Base-by-base conservation (phyloP, 2,888 invertebrate species). In the Agrotis segetum region DNA sequence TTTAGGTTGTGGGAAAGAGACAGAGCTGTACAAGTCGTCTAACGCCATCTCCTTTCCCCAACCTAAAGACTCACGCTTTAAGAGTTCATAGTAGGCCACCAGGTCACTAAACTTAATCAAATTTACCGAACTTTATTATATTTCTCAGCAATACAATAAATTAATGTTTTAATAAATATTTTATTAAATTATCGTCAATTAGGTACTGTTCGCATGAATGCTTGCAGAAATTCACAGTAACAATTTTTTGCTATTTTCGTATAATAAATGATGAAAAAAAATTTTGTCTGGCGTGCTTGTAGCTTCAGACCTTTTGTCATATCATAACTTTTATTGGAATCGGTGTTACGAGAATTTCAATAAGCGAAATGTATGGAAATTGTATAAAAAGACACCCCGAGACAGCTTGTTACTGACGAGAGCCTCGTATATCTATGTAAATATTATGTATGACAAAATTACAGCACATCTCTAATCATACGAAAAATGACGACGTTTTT, bases 241-340 rank as follows among this genome's bases (percentile, higher is more conserved):
- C 29, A 61, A 68, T 74, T 67, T 14, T 24, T 53, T 62, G 46
- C 71, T 63, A 50, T 47, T 34, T n/a, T 50, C 34, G 13, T 44
- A 24, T n/a, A 34, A 40, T 21, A 34, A 24, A 60, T 21, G 17
- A 40, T 19, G 17, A 47, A 66, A 55, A 56, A 44, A 0, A 9
- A 47, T 11, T 17, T 24, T 34, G 34, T 63, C 46, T 67, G 59
- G 40, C 56, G 17, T 46, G 44, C 71, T 46, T 47, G 52, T 50
- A 56, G 64, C 24, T 62, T 49, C 40, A 50, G 44, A 56, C 16
- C 52, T 59, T 63, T 53, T 66, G 29, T 24, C 52, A 67, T 61
- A 64, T 55, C 64, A 56, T 71, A 63, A 58, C 61, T 62, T 71
- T 77, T 72, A 62, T 79, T 77, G 62, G 61, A 49, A 56, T 55